phyloP scores from a whole-genome alignment of 2,113 vertebrate species.

The Oxyura jamaicensis region DNA sequence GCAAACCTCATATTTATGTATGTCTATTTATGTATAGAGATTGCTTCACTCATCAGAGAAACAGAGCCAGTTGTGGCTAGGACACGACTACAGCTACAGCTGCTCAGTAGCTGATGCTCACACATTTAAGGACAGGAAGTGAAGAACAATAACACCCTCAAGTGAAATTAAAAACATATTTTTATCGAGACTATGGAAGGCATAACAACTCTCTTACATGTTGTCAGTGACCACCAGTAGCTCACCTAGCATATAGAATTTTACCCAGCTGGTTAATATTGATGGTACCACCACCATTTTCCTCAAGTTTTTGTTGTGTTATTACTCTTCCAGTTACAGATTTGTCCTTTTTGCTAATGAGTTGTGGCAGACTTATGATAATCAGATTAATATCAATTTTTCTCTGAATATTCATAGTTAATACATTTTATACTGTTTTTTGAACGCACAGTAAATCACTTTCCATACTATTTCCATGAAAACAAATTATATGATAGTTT shows the following conservation, averaged over 20 bases:
- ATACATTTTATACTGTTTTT: neutral
- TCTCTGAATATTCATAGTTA: neutral
- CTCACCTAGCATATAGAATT: neutral
- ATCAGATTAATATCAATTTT: neutral
- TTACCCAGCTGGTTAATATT: rapidly evolving
- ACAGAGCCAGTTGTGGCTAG: neutral
- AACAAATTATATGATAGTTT: neutral
- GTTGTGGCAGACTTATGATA: neutral
- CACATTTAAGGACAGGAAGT: neutral
- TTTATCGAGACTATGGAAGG: neutral
- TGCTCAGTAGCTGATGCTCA: neutral
- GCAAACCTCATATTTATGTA: neutral
- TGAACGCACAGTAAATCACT: neutral
- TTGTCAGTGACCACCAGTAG: neutral
- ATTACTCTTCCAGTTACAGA: neutral
- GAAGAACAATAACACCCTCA: neutral
- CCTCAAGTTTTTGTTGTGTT: neutral
- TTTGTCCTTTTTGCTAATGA: neutral
- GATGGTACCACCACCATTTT: neutral
- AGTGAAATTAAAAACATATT: neutral
- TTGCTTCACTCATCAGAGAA: slow-evolving; percentile 11
- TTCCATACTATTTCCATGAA: neutral
- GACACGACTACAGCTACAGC: slow-evolving; percentile 10
- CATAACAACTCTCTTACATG: neutral
- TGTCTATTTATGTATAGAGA: neutral